These are phyloP conservation scores for Trachurus trachurus DNA, from an alignment of 2,797 vertebrate species.

Conservation along the genomic window DNA sequence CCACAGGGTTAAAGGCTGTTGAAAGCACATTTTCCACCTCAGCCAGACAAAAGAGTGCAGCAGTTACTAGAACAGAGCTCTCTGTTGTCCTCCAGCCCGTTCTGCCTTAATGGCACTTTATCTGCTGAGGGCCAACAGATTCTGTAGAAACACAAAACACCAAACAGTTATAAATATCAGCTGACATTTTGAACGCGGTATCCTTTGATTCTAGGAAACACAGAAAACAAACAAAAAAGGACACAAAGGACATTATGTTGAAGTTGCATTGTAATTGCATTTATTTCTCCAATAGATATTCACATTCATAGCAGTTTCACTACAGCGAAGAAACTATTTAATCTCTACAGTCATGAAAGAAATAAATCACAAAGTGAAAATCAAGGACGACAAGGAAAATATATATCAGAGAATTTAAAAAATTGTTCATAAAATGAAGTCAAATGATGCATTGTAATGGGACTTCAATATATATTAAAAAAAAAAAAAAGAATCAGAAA, in stretches of 20 bases:
- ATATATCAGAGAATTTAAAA: conserved; percentile 43
- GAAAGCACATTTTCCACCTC: conserved; percentile 65
- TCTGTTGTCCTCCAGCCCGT: conserved; percentile 65
- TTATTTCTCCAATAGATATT: conserved; percentile 87
- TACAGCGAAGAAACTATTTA: conserved; percentile 86
- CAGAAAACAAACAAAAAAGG: conserved; percentile 6
- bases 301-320: conserved; percentile 89
- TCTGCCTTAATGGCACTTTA: conserved; percentile 60
- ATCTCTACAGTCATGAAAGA: conserved; percentile 69
- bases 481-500: conserved; percentile 26
- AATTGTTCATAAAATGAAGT: conserved; percentile 57
- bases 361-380: conserved; percentile 74
- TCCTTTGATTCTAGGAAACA: conserved; percentile 8
- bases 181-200: conserved; percentile 41
- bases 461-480: conserved; percentile 41
- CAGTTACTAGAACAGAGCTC: conserved; percentile 66
- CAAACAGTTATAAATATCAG: conserved; percentile 46
- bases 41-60: conserved; percentile 61
- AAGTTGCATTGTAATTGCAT: conserved; percentile 93
- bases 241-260: conserved; percentile 38
- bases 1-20: conserved; percentile 48
- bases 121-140: conserved; percentile 56
- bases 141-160: conserved; percentile 57
- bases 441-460: conserved; percentile 55
- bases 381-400: conserved; percentile 72